Conservation (phyloP, 2,113 vertebrate genomes). For the Lamprologus sp. region DNA sequence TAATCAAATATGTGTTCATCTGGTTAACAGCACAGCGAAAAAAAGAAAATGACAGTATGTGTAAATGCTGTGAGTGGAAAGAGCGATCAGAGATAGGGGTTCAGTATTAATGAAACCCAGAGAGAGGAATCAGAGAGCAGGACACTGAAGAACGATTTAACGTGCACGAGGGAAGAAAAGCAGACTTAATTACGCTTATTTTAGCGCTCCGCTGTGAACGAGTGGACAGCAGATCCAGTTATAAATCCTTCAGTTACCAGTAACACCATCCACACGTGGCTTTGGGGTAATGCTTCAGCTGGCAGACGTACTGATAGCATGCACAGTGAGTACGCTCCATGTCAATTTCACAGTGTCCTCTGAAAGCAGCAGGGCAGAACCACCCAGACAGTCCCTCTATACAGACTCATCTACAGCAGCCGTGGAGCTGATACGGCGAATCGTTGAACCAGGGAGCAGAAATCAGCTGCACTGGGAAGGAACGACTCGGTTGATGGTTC, state of each 20-base stretch:
- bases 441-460: not conserved
- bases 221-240: not conserved
- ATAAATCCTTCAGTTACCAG: not conserved
- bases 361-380: slow-evolving; percentile 14
- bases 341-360: not conserved
- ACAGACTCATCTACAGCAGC: not conserved
- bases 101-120: not conserved
- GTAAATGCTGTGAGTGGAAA: not conserved
- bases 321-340: not conserved
- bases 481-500: not conserved
- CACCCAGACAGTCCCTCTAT: not conserved
- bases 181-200: not conserved
- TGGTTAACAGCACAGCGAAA: not conserved
- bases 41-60: not conserved
- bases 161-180: not conserved
- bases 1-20: not conserved
- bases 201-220: not conserved
- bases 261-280: not conserved
- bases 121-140: not conserved
- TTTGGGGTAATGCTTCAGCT: not conserved
- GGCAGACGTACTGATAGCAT: not conserved
- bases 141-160: not conserved
- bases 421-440: not conserved
- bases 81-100: not conserved
- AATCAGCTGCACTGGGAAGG: not conserved